These are phyloP conservation scores for Brachyalestes nurse DNA, from an alignment of 2,797 vertebrate species.

Conservation along the genomic window DNA sequence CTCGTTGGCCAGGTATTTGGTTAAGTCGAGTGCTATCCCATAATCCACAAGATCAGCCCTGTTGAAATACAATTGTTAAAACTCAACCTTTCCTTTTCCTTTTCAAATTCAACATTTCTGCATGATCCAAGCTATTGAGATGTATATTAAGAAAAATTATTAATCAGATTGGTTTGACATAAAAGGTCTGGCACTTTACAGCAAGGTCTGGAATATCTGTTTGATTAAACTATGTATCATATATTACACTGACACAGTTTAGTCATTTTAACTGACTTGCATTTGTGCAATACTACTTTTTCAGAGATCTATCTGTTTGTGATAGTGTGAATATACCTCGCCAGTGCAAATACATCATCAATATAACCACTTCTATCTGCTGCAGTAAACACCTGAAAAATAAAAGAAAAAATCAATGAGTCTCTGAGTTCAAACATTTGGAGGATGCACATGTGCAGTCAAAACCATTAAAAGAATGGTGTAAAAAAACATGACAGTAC, in stretches of 20 bases:
- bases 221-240: background rate
- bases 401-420: slow-evolving; percentile 5
- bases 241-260: background rate
- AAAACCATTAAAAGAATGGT: background rate
- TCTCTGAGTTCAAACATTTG: background rate
- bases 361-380: slow-evolving; percentile 89
- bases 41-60: slow-evolving; percentile 87
- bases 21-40: slow-evolving; percentile 80
- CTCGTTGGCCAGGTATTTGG: slow-evolving; percentile 85
- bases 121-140: background rate
- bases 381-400: slow-evolving; percentile 69
- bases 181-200: too few species aligned
- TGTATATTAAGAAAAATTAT: too few species aligned
- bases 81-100: background rate
- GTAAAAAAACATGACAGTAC: slow-evolving; percentile 67
- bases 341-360: slow-evolving; percentile 92
- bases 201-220: too few species aligned
- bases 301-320: background rate
- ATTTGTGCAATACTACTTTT: too few species aligned
- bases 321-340: slow-evolving; percentile 78
- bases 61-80: slow-evolving; percentile 29
- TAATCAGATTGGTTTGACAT: too few species aligned
- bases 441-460: background rate
- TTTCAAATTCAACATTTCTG: background rate
- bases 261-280: too few species aligned